Evolutionary conservation across 92 coral and sea anemone genomes (phyloP), one percentile per base, ranked within the genome.

Genomic region (Epizoanthus rinbou): DNA sequence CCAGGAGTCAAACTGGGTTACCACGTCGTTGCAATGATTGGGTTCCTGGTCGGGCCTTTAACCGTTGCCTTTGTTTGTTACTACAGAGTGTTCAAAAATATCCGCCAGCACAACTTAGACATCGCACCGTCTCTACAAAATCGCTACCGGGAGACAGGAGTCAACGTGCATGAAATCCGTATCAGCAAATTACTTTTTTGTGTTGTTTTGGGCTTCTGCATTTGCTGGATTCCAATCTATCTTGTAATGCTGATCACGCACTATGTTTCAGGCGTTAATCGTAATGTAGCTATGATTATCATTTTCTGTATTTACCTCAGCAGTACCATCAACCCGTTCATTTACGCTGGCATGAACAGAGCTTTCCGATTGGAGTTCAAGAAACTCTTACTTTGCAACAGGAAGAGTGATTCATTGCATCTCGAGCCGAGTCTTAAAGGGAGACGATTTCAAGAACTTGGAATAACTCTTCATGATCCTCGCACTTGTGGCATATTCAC

Each of bases 261-360:
- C 10, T 69, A 54, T 8, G 57, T 81, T 28, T 73, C 85, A 3
- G 53, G 66, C 17, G 39, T 81, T 13, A 65, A 75, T 10, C 28
- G 37, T 25, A 76, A 67, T 10, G 8, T 28, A 28, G 68, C 31
- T 35, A 41, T 81, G 0, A 47, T 82, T 15, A 79, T 72, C 70
- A 86, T 80, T 6, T 79, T 74, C 6, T 53, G 84, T 11, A 80
- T 86, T 6, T 86, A 81, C 22, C 81, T 86, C 1, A 86, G 89
- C 86, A 86, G 89, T 47, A 80, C 89, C 14, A 86, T 79, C 23
- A 86, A 86, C 58, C 86, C 84, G 1, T 86, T 86, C 19, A 86
- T 86, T 66, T 86, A 86, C 82, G 89, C 89, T 0, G 89, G 89
- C 11, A 86, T 86, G 89, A 86, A 86, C 64, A 81, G 64, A 50